Percentiles rank a stretch among this genome's conserved stretches.
Evolutionary conservation across 2,888 invertebrate species (phyloP).

Genomic region (Dynastes tityus): DNA sequence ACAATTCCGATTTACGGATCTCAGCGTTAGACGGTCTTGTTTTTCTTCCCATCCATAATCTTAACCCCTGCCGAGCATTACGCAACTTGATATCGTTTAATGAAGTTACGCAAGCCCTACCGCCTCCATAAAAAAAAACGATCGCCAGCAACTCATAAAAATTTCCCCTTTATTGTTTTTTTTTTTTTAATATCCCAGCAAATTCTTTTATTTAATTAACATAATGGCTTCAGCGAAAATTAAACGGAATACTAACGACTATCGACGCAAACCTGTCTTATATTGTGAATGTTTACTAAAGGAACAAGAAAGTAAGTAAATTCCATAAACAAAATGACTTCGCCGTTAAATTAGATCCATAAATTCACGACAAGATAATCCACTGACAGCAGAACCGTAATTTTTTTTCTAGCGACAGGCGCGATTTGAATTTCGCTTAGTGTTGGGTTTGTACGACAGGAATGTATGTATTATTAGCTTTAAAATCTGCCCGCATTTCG

Average conservation of each 20-base stretch:
- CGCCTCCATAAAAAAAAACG: background rate
- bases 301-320: background rate
- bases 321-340: constrained; percentile 22
- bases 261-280: background rate
- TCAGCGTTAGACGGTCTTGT: too few relatives aligned
- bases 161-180: background rate
- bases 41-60: too few relatives aligned
- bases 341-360: constrained; percentile 38
- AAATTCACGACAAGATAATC: constrained; percentile 39
- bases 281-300: background rate
- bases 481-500: background rate
- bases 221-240: background rate
- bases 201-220: constrained; percentile 3
- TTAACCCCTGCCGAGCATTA: too few relatives aligned
- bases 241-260: background rate
- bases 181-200: background rate
- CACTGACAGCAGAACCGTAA: constrained; percentile 11
- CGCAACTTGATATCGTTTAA: background rate
- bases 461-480: background rate
- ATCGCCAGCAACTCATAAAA: background rate
- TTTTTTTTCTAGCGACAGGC: constrained; percentile 4
- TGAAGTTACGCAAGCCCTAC: background rate
- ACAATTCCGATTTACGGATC: too few relatives aligned
- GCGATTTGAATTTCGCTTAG: background rate
- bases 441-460: background rate